Base-by-base conservation (phyloP, 2,888 invertebrate species). In the Fabriciana adippe region DNA sequence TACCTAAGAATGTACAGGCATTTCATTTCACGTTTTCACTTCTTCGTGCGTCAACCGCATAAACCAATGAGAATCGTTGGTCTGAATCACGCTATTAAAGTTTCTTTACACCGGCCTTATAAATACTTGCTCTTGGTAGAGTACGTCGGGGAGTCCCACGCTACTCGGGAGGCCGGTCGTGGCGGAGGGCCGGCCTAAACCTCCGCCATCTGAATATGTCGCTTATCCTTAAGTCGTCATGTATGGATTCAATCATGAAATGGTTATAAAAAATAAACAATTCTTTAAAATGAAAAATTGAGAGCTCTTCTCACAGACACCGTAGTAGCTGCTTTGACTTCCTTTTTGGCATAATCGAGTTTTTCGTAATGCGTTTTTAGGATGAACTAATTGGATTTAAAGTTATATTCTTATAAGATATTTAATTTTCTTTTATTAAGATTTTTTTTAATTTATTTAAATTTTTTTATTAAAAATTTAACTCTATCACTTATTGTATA, bases 11-110 rank as follows among this genome's bases (percentile, higher is more conserved):
- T n/a, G 21, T 47, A 57, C 45, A 15, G 21, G 26, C 26, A 26
- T 26, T 26, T 26, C 5, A 26, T 4, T 21, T 21, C 55, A 51
- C 13, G 50, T 18, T 26, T 55, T 67, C 50, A 61, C 70, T 60
- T 31, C 64, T 56, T 13, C 48, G 54, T 11, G 47, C 76, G 75
- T 76, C 70, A 73, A 31, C 15, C 4, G 57, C 56, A 55, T 50
- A 73, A 67, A 66, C 81, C 83, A 83, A 84, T 84, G 66, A 75
- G 64, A 72, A 50, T 55, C 63, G 72, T 16, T 67, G 61, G 70
- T 70, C 85, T 88, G 75, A 76, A 87, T 84, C 90, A 78, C 90
- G 85, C 76, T 84, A 80, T 72, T 73, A 67, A 79, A 81, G 78
- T 85, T 85, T 84, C 79, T 73, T 14, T 26, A 16, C 6, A 1